Conservation (phyloP, 37 sponge, comb jelly and placozoan species). For the Chondrilla cf. caribensis region DNA sequence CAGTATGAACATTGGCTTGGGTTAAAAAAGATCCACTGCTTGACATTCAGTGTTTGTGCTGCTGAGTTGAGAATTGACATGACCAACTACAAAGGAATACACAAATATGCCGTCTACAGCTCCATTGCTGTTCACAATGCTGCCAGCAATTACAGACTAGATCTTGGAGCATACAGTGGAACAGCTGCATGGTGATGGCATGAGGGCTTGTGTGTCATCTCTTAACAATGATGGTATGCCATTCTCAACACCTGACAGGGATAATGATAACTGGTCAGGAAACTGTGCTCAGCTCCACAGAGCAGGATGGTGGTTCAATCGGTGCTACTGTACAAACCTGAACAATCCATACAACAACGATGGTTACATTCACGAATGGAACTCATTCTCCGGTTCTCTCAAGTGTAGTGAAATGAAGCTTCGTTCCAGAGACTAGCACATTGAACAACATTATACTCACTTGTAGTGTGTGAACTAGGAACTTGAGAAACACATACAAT, state of each 20-base stretch:
- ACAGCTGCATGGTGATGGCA: neutral
- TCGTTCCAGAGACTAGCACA: neutral
- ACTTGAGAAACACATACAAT: too few relatives aligned
- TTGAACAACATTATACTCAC: neutral
- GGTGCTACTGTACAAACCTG: slow-evolving; percentile 2
- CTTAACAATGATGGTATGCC: neutral
- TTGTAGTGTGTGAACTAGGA: too few relatives aligned
- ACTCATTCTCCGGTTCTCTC: neutral
- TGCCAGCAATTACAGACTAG: neutral
- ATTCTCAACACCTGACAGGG: slow-evolving; percentile 15
- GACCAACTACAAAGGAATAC: neutral
- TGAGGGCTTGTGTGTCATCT: neutral
- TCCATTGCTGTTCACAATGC: neutral
- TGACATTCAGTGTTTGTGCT: neutral
- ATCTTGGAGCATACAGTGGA: slow-evolving; percentile 3
- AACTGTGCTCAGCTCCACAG: slow-evolving; percentile 5
- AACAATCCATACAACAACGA: neutral
- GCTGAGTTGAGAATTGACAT: slow-evolving; percentile 17
- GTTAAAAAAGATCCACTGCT: slow-evolving; percentile 7
- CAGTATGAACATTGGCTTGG: slow-evolving; percentile 6
- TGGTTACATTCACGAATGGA: neutral
- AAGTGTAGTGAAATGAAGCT: slow-evolving; percentile 4
- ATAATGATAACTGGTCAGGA: neutral
- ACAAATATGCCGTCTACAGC: neutral
- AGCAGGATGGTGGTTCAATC: slow-evolving; percentile 18